phyloP scores from a whole-genome alignment of 2,113 vertebrate species.

The Macquaria australasica region DNA sequence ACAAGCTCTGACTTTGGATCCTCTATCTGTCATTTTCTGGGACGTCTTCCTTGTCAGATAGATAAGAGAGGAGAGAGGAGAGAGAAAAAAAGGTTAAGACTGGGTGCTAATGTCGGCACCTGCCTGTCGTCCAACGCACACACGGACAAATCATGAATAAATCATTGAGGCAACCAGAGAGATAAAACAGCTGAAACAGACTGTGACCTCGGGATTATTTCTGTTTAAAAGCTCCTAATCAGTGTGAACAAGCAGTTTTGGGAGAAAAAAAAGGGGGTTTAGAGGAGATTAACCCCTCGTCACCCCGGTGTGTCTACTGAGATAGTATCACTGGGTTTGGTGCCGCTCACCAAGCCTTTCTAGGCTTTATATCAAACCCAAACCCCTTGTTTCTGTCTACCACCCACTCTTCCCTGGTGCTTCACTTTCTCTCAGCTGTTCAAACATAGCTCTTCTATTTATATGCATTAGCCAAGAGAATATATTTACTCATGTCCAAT shows the following conservation, averaged over 20 bases:
- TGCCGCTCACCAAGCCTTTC: conserved; percentile 6
- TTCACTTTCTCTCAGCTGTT: conserved; percentile 85
- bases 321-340: conserved; percentile 17
- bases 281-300: conserved; percentile 56
- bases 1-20: not conserved
- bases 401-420: conserved; percentile 6
- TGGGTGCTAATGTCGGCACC: conserved; percentile 32
- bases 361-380: not conserved
- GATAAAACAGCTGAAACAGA: conserved; percentile 45
- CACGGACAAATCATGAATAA: conserved; percentile 52
- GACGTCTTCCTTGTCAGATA: not conserved
- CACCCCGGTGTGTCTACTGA: conserved; percentile 19
- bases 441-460: conserved; percentile 89
- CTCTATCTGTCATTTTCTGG: not conserved
- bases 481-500: conserved; percentile 91
- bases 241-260: conserved; percentile 43
- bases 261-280: conserved; percentile 11
- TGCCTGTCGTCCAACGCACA: conserved; percentile 28
- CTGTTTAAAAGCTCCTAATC: conserved; percentile 50
- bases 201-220: conserved; percentile 47
- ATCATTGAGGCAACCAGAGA: conserved; percentile 19
- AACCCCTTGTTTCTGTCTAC: conserved; percentile 19
- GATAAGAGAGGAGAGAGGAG: conserved; percentile 4
- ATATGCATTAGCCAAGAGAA: conserved; percentile 85
- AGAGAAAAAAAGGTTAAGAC: not conserved